Conservation (phyloP, 2,113 vertebrate genomes). For the Manacus vitellinus region DNA sequence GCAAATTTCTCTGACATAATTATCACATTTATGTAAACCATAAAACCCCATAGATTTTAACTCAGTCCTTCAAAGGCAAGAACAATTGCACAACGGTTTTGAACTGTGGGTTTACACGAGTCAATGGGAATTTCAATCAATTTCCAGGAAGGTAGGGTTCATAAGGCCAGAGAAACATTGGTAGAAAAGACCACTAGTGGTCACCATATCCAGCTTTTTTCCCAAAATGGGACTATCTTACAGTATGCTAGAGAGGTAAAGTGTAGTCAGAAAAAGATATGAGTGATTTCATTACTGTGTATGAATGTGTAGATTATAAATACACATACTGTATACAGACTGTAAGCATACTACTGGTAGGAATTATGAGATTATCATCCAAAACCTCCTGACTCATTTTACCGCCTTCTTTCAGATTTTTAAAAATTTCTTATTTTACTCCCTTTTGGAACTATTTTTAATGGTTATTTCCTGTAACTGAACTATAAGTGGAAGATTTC, state of each 20-base stretch:
- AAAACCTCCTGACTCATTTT: neutral
- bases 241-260: neutral
- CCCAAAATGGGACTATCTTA: neutral
- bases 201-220: fast-evolving
- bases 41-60: neutral
- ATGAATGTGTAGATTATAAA: neutral
- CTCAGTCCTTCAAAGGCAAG: neutral
- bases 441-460: neutral
- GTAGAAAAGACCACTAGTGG: neutral
- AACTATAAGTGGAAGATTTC: neutral
- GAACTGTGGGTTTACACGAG: neutral
- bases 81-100: neutral
- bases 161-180: neutral
- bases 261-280: neutral
- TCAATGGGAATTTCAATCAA: neutral
- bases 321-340: neutral
- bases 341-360: neutral
- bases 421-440: neutral
- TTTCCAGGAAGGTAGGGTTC: neutral
- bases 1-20: neutral
- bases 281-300: neutral
- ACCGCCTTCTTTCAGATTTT: neutral
- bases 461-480: neutral
- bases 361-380: neutral
- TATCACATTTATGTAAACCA: neutral